Base-by-base conservation (phyloP, 2,888 invertebrate species). In the Tetheella fluctuosa region DNA sequence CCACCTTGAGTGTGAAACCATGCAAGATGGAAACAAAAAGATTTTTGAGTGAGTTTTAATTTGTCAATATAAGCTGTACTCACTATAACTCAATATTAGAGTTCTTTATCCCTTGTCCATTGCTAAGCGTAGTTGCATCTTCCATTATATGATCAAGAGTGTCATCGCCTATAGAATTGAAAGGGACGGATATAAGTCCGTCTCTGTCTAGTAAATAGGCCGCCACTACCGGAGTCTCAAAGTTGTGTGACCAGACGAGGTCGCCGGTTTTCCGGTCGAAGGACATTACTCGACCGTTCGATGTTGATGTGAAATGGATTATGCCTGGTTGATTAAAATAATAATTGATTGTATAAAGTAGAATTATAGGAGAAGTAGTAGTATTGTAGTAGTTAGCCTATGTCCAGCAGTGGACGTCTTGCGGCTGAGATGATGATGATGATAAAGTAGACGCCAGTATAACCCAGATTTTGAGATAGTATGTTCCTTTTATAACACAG, bases 141-240 rank as follows among this genome's bases (percentile, higher is more conserved):
- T 95, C 95, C 81, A 95, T 88, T 53, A 95, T 95, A 69, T 96
- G 95, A 73, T 95, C 94, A 61, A 98, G 93, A 0, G 98, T 98
- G 73, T 97, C 96, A 71, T 97, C 97, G 0, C 98, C 98, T 54
- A 98, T 95, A 34, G 97, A 97, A 57, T 97, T 97, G 86, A 98
- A 98, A 0, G 98, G 98, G 55, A 98, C 95, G 59, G 96, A 95
- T 52, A 97, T 94, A 58, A 98, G 94, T 1, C 97, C 97, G 58
- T 96, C 96, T 23, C 95, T 94, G 67, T 96, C 96, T 59, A 97
- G 87, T 17, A 96, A 87, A 84, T 98, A 99, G 64, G 98, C 95
- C 0, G 97, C 98, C 56, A 99, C 97, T 0, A 99, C 96, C 0
- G 99, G 99, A 52, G 98, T 98, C 59, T 95, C 96, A 48, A 98